Evolutionary conservation across 2,888 invertebrate species (phyloP).

Genomic region (Ferrisia virgata): DNA sequence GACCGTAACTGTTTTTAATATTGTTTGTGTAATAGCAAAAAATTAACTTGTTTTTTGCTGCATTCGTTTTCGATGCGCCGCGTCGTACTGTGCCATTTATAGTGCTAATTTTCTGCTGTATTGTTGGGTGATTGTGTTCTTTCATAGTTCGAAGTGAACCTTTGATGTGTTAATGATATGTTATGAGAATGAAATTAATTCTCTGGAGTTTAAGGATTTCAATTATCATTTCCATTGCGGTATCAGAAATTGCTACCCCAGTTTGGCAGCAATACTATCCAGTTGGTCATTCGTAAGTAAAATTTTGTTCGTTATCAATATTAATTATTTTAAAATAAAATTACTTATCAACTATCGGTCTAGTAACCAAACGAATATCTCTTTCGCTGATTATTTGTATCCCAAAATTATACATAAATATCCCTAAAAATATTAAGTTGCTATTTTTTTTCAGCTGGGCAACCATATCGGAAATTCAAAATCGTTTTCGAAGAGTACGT

Average conservation of each 20-base stretch:
- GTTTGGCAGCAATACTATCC: constrained; percentile 49
- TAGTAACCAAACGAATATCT: too few species aligned
- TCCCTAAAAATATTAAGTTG: not conserved
- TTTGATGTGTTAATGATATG: not conserved
- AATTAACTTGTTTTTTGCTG: not conserved
- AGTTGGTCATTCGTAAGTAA: constrained; percentile 47
- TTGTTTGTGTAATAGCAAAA: constrained; percentile 19
- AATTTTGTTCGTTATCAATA: not conserved
- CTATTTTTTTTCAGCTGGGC: constrained; percentile 46
- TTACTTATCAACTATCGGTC: not conserved
- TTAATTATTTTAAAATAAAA: not conserved
- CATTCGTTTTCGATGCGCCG: not conserved
- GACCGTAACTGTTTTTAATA: constrained; percentile 24
- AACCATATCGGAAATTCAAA: constrained; percentile 47
- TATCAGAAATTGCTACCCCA: constrained; percentile 46
- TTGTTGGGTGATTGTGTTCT: not conserved
- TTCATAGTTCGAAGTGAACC: not conserved
- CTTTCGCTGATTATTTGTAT: not conserved
- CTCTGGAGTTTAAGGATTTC: not conserved
- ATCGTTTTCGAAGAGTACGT: constrained; percentile 48
- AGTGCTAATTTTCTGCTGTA: not conserved
- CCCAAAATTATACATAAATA: not conserved
- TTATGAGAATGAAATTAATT: constrained; percentile 30
- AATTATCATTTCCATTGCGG: not conserved
- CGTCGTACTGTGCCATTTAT: not conserved